Base-by-base conservation (phyloP, 2,113 vertebrate genomes). In the Daboia siamensis region DNA sequence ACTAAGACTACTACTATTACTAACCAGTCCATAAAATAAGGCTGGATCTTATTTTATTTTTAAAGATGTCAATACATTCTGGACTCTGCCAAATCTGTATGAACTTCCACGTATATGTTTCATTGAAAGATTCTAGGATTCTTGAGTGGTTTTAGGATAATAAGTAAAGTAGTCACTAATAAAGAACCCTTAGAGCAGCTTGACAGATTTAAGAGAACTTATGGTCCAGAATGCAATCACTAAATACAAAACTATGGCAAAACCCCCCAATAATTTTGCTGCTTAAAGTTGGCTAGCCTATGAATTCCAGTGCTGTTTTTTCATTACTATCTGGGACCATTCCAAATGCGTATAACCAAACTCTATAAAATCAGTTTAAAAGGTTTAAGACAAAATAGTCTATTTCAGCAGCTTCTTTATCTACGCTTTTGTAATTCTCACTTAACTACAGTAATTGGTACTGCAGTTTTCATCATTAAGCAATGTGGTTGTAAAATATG, bases 351-450 rank as follows among this genome's bases (percentile, higher is more conserved):
- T 2, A 26, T 11, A 20, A 11, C 0, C 0, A 10, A 24, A n/a
- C 23, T 12, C 23, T 17, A 61, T 90, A 90, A 44, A 1, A 21
- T 0, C 29, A 4, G 39, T 21, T 87, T 89, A 48, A 57, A 17
- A 69, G 2, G 0, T 74, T 74, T 23, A 69, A 26, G 2, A 29
- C 0, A 26, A 86, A 46, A 2, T 13, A 0, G 0, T 33, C 21
- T n/a, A 52, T 69, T 26, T 59, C 4, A 44, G 24, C 4, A 89
- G 56, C 69, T 56, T 21, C 44, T 51, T 54, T 44, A 57, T 44
- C 11, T 1, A 85, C 26, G 20, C 1, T 69, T 52, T 44, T 24
- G 17, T 51, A 51, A 51, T 51, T 51, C 48, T 51, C 8, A 1
- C 48, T 74, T 74, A 74, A 17, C 5, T 4, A 64, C 2, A 5